Evolutionary conservation across 2,797 vertebrate genomes (phyloP), one percentile per base, ranked within the genome.

Genomic region (Acomys russatus): DNA sequence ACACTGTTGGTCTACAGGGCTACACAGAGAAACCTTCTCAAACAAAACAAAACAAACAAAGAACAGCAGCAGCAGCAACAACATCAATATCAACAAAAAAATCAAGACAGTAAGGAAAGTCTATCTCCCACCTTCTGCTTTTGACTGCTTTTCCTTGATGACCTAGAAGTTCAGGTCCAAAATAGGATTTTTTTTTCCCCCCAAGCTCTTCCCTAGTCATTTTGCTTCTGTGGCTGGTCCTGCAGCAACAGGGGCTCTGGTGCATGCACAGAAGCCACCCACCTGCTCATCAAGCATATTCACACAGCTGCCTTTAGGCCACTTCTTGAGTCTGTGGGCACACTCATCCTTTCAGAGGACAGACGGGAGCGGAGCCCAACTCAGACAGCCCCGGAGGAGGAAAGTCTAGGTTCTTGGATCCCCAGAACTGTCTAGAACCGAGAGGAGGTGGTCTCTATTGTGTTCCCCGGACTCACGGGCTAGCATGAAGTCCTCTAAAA

Each of bases 151-250:
- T 91, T 92, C 73, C 20, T 86, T 80, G 51, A 56, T 80, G 54
- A 35, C n/a, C 49, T 49, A 82, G 85, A 92, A 95, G 88, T 66
- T 14, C 20, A 18, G 33, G 1, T n/a, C 70, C 51, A 64, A 83
- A 73, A 74, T 64, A 68, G 28, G 70, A 76, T 66, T 91, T 77
- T 91, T 77, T 91, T 86, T 92, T 54, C n/a, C n/a, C n/a, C n/a
- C n/a, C 25, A 63, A 61, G 44, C 49, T 12, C 11, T 71, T 77
- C 35, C n/a, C 54, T 87, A 49, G 59, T 3, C 44, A 7, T 18
- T 28, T 8, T 2, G 4, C 35, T 35, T 38, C 25, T 28, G 85
- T 20, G 85, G 54, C 28, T n/a, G 51, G 28, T 56, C 49, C 44
- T 64, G 22, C 8, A 77, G 51, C 38, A 6, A 51, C 20, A 11